These are phyloP conservation scores for Eurosta solidaginis DNA, from an alignment of 1,140 invertebrate species.

Conservation along the genomic window DNA sequence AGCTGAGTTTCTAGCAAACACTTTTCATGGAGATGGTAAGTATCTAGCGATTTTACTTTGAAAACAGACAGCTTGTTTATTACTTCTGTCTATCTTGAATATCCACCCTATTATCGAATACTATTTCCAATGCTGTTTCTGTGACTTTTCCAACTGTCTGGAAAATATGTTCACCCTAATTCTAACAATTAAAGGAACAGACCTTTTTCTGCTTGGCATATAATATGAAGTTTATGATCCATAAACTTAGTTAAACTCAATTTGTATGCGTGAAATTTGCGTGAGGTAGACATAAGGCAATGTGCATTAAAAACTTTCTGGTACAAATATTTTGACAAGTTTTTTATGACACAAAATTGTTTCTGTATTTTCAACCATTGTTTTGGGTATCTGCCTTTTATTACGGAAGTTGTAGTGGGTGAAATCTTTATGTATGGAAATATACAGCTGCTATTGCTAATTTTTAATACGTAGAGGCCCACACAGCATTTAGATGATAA, in stretches of 20 bases:
- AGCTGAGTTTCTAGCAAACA: too few relatives aligned
- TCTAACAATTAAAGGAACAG: neutral
- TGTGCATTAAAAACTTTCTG: neutral
- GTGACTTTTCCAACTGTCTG: too few relatives aligned
- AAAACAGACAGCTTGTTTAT: too few relatives aligned
- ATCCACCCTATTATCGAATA: too few relatives aligned
- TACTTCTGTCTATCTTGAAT: too few relatives aligned
- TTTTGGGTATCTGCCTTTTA: neutral
- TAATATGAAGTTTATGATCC: constrained; percentile 13
- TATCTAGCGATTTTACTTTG: too few relatives aligned
- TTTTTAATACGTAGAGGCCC: too few relatives aligned
- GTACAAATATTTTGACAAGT: neutral
- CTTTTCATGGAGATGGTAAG: too few relatives aligned
- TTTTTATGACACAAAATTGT: neutral
- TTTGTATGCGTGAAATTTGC: constrained; percentile 28
- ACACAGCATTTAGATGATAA: too few relatives aligned
- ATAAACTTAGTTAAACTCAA: neutral
- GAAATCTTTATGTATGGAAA: neutral
- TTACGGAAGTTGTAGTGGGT: neutral
- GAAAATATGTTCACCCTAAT: too few relatives aligned
- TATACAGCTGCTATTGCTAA: neutral
- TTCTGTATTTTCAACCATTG: too few relatives aligned
- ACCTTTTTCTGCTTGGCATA: neutral
- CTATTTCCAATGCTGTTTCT: too few relatives aligned
- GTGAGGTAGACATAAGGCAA: neutral